Evolutionary conservation across 2,888 invertebrate genomes (phyloP), one percentile per base, ranked within the genome.

Genomic region (Gymnocheta viridis): DNA sequence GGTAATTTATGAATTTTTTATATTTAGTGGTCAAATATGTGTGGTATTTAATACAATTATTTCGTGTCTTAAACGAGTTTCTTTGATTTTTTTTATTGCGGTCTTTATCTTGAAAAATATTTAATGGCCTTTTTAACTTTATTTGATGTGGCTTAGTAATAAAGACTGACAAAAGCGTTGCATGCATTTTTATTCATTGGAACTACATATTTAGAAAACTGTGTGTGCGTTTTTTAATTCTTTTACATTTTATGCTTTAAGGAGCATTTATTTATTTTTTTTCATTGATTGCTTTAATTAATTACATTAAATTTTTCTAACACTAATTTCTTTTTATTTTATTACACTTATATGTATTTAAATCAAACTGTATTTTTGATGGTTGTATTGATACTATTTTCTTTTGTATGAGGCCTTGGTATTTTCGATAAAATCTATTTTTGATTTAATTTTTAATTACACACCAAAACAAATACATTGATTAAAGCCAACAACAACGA

Each of bases 401-500:
- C 41, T 14, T 2, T 9, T 19, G 7, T 24, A 49, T 9, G 17
- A 27, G 17, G 17, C 7, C 14, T 12, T 47, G 9, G 38, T 22
- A 17, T 38, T 24, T 12, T 2, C 12, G 3, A 60, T 69, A 41
- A n/a, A 62, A 12, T 29, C 32, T 22, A 47, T 62, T 32, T 64
- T 32, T 62, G 32, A 32, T 24, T 70, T 9, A 29, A 64, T 44
- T 44, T 60, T 49, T 62, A 67, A 62, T 67, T 60, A 44, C 22
- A 44, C 12, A 29, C 35, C 29, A 76, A 66, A 67, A 77, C 22
- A 60, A 60, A 56, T 51, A 38, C 54, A 56, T 51, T 60, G 22
- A 60, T 79, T 74, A 24, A 60, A 56, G 51, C 10, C 47, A 22
- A 47, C 72, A 58, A 77, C 27, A 80, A 64, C 44, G 19, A 64